These are phyloP conservation scores for Scaptodrosophila latifasciaeformis DNA, from an alignment of 2,888 invertebrate genomes.

Conservation along the genomic window DNA sequence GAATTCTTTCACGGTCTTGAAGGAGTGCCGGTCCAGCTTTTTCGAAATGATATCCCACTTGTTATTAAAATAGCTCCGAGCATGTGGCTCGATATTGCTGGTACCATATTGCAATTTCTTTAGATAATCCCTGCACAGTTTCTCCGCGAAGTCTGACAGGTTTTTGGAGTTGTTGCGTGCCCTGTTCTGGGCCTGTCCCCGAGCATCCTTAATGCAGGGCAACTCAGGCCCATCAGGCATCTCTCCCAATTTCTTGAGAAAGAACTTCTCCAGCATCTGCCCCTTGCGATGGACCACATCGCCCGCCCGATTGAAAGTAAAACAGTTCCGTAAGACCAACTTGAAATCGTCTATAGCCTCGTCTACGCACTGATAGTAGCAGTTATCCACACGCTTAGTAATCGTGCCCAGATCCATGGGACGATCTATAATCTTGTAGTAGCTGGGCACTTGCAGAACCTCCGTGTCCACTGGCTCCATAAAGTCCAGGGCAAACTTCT, in stretches of 20 bases:
- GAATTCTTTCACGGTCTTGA: conserved; percentile 28
- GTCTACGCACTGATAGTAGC: conserved; percentile 19
- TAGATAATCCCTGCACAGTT: conserved; percentile 23
- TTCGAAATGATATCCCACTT: conserved; percentile 30
- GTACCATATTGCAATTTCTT: conserved; percentile 18
- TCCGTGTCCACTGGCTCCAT: conserved; percentile 35
- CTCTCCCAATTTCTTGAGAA: neutral
- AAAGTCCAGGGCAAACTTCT: conserved; percentile 34
- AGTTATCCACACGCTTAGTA: conserved; percentile 28
- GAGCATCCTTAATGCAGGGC: conserved; percentile 19
- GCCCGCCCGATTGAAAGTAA: conserved; percentile 14
- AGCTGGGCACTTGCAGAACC: conserved; percentile 17
- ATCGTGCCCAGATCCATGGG: conserved; percentile 44
- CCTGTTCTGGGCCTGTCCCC: neutral
- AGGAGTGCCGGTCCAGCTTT: conserved; percentile 30
- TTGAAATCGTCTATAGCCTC: conserved; percentile 25
- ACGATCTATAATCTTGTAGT: conserved; percentile 18
- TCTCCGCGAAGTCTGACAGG: conserved; percentile 1
- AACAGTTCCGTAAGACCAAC: conserved; percentile 31
- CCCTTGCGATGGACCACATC: conserved; percentile 31
- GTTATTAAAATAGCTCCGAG: conserved; percentile 26
- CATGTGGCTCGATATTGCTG: conserved; percentile 15
- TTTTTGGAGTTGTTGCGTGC: neutral
- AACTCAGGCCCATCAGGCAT: conserved; percentile 28
- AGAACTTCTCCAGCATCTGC: conserved; percentile 32